A percentile compares a stretch with the other conserved stretches of the same genome.
Conservation (phyloP, 2,888 invertebrate genomes). For the Mesochorus sp. region DNA sequence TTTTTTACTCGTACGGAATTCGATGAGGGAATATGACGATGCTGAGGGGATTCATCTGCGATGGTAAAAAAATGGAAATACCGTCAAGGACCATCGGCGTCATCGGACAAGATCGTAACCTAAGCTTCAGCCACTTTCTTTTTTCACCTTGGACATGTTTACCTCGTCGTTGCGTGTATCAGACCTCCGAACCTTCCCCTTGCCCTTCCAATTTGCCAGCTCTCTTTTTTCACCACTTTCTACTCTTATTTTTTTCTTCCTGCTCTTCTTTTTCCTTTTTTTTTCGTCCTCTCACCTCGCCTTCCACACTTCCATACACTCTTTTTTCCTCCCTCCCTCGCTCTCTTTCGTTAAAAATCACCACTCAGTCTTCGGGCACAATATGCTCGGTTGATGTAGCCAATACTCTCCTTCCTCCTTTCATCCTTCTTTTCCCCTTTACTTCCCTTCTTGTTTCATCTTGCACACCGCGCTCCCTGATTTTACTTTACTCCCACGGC, state of each 20-base stretch:
- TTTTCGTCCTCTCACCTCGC: not conserved
- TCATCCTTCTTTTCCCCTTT: slow-evolving; percentile 16
- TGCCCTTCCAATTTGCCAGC: slow-evolving; percentile 35
- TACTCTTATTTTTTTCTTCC: not conserved
- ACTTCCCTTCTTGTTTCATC: not conserved
- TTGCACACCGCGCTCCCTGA: not conserved
- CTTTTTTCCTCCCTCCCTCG: not conserved
- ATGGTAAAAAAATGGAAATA: no score
- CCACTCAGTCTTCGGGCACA: slow-evolving; percentile 47
- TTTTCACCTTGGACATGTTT: slow-evolving; percentile 18
- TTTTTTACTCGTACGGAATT: no score
- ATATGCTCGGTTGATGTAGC: no score
- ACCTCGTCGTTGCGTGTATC: not conserved
- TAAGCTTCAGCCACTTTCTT: not conserved
- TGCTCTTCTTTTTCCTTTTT: not conserved
- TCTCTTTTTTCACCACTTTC: slow-evolving; percentile 32
- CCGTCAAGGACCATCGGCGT: no score
- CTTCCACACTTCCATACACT: not conserved
- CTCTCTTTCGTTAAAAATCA: slow-evolving; percentile 12
- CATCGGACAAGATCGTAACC: no score
- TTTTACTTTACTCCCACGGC: slow-evolving; percentile 6
- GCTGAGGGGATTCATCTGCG: no score
- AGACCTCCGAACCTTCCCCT: slow-evolving; percentile 7
- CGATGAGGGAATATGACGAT: no score
- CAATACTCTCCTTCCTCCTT: slow-evolving; percentile 19